Evolutionary conservation across 2,113 vertebrate genomes (phyloP).

Genomic region (Rhagologus leucostigma): DNA sequence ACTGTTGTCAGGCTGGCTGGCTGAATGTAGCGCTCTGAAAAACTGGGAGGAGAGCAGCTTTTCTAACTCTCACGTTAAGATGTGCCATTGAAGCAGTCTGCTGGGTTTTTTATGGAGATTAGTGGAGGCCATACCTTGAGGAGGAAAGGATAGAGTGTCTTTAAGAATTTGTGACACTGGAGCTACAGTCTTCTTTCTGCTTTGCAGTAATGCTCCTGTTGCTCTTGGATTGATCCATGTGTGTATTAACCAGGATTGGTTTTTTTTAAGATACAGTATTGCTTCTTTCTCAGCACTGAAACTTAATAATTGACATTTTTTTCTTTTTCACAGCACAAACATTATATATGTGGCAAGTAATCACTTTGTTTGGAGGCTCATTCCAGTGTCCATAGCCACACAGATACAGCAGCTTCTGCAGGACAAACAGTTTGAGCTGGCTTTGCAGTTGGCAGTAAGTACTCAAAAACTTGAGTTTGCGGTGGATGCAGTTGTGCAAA

Average conservation of each 20-base stretch:
- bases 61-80: background rate
- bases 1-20: background rate
- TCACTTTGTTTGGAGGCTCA: slow-evolving; percentile 98
- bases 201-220: background rate
- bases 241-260: background rate
- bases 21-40: background rate
- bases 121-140: background rate
- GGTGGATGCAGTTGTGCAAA: background rate
- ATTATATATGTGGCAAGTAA: slow-evolving; percentile 98
- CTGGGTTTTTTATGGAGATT: background rate
- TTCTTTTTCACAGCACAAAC: slow-evolving; percentile 79
- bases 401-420: slow-evolving; percentile 96
- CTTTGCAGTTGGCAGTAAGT: slow-evolving; percentile 94
- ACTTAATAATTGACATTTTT: background rate
- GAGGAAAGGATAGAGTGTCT: background rate
- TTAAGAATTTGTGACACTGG: background rate
- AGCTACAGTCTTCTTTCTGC: background rate
- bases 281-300: background rate
- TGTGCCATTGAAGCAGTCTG: background rate
- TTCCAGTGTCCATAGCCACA: slow-evolving; percentile 92
- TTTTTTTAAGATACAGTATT: background rate
- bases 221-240: background rate
- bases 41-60: background rate
- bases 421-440: slow-evolving; percentile 98
- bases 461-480: background rate